A percentile compares a stretch with the other conserved stretches of the same genome.
These are phyloP conservation scores for Stegophylla sp. DNA, from an alignment of 2,888 invertebrate species.

Conservation along the genomic window DNA sequence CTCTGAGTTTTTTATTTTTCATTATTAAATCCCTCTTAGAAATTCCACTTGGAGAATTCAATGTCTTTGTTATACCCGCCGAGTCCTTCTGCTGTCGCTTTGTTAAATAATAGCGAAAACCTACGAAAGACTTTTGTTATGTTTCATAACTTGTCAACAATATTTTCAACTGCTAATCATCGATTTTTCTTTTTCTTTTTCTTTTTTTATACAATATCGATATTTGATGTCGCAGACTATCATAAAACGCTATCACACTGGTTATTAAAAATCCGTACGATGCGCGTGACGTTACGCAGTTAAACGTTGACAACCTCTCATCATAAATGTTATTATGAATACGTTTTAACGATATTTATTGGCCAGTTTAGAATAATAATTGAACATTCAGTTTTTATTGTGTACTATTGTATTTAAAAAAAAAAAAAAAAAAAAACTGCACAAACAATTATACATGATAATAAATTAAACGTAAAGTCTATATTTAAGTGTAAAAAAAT, in stretches of 20 bases:
- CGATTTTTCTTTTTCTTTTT: neutral
- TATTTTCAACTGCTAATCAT: too few species aligned
- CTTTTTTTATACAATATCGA: neutral
- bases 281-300: too few species aligned
- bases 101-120: constrained; percentile 6
- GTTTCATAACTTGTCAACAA: neutral
- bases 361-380: neutral
- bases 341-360: neutral
- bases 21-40: constrained; percentile 19
- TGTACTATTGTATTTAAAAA: neutral
- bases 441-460: neutral
- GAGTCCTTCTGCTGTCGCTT: neutral
- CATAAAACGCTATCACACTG: neutral
- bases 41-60: constrained; percentile 14
- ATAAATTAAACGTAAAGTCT: constrained; percentile 17
- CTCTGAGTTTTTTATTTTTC: neutral
- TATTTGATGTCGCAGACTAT: neutral
- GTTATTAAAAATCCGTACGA: too few species aligned
- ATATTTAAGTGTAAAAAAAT: constrained; percentile 8
- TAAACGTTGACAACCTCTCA: too few species aligned
- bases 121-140: neutral
- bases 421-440: too few species aligned
- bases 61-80: constrained; percentile 19
- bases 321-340: neutral
- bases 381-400: neutral